Conservation (phyloP, 2,113 vertebrate species). For the Istiophorus platypterus region DNA sequence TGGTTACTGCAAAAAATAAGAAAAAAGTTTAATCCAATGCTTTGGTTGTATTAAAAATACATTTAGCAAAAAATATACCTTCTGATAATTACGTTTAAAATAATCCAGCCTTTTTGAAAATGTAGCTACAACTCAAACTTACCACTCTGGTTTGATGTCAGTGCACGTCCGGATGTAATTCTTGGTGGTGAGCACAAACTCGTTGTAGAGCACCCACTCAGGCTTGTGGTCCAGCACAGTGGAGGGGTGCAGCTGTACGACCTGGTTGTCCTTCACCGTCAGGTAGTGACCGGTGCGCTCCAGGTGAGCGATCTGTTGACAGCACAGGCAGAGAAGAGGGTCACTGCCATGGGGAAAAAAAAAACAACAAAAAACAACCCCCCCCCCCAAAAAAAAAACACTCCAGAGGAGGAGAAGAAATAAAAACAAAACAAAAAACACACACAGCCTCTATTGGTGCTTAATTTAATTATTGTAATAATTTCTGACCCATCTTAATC, state of each 20-base stretch:
- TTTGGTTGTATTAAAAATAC: neutral
- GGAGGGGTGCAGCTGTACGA: slow-evolving; percentile 97
- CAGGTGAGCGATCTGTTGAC: slow-evolving; percentile 92
- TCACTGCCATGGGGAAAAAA: neutral
- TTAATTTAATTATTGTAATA: neutral
- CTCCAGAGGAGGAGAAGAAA: neutral
- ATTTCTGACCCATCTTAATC: neutral
- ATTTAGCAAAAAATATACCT: too few species aligned
- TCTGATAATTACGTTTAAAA: neutral
- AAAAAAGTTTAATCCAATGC: neutral
- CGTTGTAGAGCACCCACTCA: slow-evolving; percentile 98
- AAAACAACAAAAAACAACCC: neutral
- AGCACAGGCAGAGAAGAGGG: neutral
- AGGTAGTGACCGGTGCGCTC: slow-evolving; percentile 97
- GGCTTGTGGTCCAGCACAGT: slow-evolving; percentile 98
- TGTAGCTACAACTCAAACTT: slow-evolving; percentile 57
- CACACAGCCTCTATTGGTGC: neutral
- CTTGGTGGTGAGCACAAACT: slow-evolving; percentile 98
- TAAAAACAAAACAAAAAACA: neutral
- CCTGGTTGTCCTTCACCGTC: slow-evolving; percentile 98
- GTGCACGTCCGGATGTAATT: slow-evolving; percentile 98
- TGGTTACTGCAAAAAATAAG: neutral
- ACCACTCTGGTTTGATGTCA: slow-evolving; percentile 98
- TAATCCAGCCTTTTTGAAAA: neutral
- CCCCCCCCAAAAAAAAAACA: neutral